These are phyloP conservation scores for Pyrrhia umbra DNA, from an alignment of 2,888 invertebrate genomes.

Conservation along the genomic window DNA sequence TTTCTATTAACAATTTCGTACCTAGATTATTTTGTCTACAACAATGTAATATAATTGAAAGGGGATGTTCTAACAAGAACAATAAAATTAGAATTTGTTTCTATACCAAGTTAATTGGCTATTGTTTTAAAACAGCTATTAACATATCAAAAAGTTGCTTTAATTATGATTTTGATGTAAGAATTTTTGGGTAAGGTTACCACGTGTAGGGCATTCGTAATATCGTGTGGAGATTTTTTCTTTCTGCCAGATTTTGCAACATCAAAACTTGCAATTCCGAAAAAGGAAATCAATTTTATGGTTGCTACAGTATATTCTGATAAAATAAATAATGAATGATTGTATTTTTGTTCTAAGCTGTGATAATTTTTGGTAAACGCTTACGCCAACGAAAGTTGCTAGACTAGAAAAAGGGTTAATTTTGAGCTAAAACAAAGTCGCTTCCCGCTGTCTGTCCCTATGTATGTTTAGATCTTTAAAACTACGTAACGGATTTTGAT, in stretches of 20 bases:
- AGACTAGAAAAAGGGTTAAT: too few relatives aligned
- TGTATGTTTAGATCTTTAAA: too few relatives aligned
- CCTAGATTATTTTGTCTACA: slow-evolving; percentile 35
- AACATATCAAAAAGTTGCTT: slow-evolving; percentile 22
- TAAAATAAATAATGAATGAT: too few relatives aligned
- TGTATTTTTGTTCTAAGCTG: too few relatives aligned
- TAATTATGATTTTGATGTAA: neutral
- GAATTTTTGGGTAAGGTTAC: neutral
- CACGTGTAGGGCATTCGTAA: neutral
- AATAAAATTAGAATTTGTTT: slow-evolving; percentile 34
- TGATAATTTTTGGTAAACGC: too few relatives aligned
- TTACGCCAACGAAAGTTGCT: too few relatives aligned
- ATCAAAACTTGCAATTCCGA: too few relatives aligned
- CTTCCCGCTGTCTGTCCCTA: too few relatives aligned
- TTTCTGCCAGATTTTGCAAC: neutral
- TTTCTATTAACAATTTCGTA: slow-evolving; percentile 24
- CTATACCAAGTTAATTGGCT: slow-evolving; percentile 15
- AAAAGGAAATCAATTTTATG: too few relatives aligned
- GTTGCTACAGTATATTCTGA: too few relatives aligned
- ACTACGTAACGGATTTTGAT: too few relatives aligned
- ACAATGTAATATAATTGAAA: slow-evolving; percentile 40
- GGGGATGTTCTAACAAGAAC: slow-evolving; percentile 22
- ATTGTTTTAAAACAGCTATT: slow-evolving; percentile 43
- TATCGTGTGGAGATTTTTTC: neutral
- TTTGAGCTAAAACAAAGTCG: too few relatives aligned